Percentiles rank a stretch among this genome's conserved stretches.
Conservation (phyloP, 1,140 invertebrate genomes). For the Arctopsyche grandis region DNA sequence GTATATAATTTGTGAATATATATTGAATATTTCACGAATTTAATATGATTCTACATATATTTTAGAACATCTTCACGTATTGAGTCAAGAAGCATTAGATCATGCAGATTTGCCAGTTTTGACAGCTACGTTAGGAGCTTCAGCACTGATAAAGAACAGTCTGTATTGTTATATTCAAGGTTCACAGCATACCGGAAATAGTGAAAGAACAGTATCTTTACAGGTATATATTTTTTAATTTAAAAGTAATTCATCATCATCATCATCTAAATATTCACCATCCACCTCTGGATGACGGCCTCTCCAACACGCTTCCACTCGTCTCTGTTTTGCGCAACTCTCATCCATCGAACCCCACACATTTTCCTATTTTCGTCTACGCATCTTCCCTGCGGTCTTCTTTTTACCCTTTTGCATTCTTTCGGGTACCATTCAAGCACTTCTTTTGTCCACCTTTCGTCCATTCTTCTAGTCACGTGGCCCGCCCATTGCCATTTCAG, state of each 20-base stretch:
- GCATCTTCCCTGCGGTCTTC: no score
- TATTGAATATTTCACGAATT: not conserved
- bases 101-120: constrained; percentile 81
- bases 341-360: no score
- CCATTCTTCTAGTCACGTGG: no score
- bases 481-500: no score
- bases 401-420: no score
- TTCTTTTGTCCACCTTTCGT: no score
- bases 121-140: constrained; percentile 80
- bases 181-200: constrained; percentile 62
- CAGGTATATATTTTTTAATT: constrained; percentile 57
- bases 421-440: no score
- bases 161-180: constrained; percentile 77
- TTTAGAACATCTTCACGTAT: constrained; percentile 77
- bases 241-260: constrained; percentile 10
- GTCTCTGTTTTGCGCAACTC: no score
- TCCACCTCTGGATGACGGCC: no score
- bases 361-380: no score
- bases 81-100: constrained; percentile 83
- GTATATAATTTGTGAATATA: not conserved
- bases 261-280: not conserved
- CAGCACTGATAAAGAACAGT: constrained; percentile 79
- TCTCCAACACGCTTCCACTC: no score
- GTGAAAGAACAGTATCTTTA: constrained; percentile 58
- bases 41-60: constrained; percentile 25